These are phyloP conservation scores for Calliphora vomitoria DNA, from an alignment of 2,888 invertebrate species.

Conservation along the genomic window DNA sequence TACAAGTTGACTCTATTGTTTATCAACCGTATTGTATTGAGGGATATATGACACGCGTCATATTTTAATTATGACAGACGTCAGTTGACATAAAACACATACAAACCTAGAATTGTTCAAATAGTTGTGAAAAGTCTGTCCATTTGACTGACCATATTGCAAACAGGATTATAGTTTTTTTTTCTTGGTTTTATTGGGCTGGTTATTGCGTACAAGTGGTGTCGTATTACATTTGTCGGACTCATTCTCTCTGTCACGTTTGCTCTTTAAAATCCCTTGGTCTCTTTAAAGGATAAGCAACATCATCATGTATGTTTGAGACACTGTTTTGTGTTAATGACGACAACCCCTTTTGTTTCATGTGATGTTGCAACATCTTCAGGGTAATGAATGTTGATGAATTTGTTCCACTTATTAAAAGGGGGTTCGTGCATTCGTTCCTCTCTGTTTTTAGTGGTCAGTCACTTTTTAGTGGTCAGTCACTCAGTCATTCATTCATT, in stretches of 20 bases:
- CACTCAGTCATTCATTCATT: background rate
- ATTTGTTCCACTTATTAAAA: conserved; percentile 37
- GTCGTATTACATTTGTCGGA: conserved; percentile 36
- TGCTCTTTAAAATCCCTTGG: conserved; percentile 12
- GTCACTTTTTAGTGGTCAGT: conserved; percentile 41
- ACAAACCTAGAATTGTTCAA: background rate
- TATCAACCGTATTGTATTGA: conserved; percentile 27
- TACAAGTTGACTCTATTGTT: conserved; percentile 45
- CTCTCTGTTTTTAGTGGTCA: conserved; percentile 54
- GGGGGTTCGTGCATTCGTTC: background rate
- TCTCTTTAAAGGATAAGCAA: conserved; percentile 44
- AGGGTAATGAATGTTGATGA: conserved; percentile 43
- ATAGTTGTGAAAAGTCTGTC: background rate
- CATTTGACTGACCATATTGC: conserved; percentile 37
- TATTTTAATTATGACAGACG: conserved; percentile 75
- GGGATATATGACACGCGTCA: conserved; percentile 72
- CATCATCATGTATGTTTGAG: conserved; percentile 13
- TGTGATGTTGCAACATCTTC: conserved; percentile 33
- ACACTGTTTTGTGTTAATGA: conserved; percentile 32
- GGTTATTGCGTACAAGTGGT: conserved; percentile 50
- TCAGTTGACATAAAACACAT: conserved; percentile 54
- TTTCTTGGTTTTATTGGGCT: conserved; percentile 16
- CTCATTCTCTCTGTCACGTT: background rate
- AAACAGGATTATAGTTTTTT: conserved; percentile 43
- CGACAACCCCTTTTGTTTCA: conserved; percentile 56